Conservation (phyloP, 2,797 vertebrate species). For the Pitangus sulphuratus region DNA sequence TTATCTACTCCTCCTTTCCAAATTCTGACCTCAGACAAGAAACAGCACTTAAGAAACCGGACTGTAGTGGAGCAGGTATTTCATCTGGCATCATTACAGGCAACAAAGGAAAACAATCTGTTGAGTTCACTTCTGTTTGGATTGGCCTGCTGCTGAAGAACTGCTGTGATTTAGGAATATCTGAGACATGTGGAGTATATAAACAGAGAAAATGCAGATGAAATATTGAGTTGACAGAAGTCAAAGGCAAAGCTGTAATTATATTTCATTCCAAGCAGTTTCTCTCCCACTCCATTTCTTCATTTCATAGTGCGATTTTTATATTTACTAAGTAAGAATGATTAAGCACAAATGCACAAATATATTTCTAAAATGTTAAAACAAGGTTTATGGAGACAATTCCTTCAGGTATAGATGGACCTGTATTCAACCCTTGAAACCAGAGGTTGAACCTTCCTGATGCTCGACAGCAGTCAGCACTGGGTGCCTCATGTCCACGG, state of each 20-base stretch:
- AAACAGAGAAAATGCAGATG: conserved; percentile 14
- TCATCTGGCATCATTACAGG: background rate
- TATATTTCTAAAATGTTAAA: background rate
- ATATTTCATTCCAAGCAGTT: background rate
- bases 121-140: background rate
- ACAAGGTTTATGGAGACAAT: background rate
- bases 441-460: background rate
- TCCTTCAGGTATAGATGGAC: background rate
- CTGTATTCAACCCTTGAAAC: background rate
- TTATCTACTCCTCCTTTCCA: background rate
- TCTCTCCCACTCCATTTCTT: background rate
- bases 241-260: background rate
- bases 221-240: background rate
- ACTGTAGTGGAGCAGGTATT: background rate
- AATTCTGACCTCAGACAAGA: background rate
- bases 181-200: background rate
- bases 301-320: background rate
- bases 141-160: background rate
- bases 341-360: background rate
- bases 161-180: background rate
- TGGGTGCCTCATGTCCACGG: background rate
- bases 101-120: background rate
- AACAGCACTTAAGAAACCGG: background rate
- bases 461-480: background rate
- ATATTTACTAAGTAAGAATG: background rate